phyloP scores from a whole-genome alignment of 2,113 vertebrate species.

The Pseudolaguvia tuberculata region DNA sequence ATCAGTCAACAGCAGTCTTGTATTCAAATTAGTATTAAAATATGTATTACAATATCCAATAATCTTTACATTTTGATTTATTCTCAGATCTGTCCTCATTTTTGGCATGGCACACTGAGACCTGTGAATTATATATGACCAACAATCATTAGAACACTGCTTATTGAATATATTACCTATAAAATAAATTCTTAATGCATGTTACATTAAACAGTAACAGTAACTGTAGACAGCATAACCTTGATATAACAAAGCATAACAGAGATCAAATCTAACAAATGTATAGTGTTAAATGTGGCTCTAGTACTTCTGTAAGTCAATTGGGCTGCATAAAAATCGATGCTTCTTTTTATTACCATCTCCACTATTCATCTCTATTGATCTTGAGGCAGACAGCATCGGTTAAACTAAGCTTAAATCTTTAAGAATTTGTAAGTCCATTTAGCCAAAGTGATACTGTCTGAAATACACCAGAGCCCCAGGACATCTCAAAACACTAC shows the following conservation, averaged over 20 bases:
- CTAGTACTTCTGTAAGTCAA: conserved; percentile 36
- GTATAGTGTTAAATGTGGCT: conserved; percentile 30
- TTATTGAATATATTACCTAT: background rate
- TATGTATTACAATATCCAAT: too few species aligned
- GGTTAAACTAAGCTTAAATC: background rate
- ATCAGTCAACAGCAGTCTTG: too few species aligned
- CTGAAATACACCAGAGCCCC: conserved; percentile 29
- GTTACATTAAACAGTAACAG: background rate
- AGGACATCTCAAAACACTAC: conserved; percentile 15
- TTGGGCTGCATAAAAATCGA: conserved; percentile 42
- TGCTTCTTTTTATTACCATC: conserved; percentile 41
- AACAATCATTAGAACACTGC: too few species aligned
- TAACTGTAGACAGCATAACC: background rate
- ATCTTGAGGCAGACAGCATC: conserved; percentile 18
- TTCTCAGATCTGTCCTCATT: too few species aligned
- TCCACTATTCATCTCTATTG: conserved; percentile 28
- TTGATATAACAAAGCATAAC: conserved; percentile 4
- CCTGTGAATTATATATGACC: background rate
- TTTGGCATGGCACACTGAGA: background rate
- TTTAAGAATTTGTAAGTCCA: conserved; percentile 7
- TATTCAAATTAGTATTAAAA: too few species aligned
- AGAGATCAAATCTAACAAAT: conserved; percentile 1
- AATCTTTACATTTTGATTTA: too few species aligned
- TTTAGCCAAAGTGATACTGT: conserved; percentile 20
- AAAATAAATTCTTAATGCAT: background rate